Evolutionary conservation across 2,797 vertebrate genomes (phyloP).

Genomic region (Numenius phaeopus): DNA sequence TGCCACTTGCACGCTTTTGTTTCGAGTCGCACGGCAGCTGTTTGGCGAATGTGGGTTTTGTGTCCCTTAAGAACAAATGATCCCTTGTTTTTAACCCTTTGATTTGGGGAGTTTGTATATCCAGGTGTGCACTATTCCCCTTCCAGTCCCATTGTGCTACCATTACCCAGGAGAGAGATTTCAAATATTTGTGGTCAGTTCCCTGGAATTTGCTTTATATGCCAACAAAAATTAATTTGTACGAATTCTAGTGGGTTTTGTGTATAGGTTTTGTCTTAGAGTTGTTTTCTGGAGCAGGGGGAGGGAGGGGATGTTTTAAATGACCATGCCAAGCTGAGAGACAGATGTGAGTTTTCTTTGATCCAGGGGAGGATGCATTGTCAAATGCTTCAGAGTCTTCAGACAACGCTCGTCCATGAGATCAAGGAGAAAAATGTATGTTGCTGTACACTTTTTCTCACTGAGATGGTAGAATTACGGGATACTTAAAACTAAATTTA

Average conservation of each 20-base stretch:
- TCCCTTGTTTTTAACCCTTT: conserved; percentile 74
- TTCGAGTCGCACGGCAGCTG: background rate
- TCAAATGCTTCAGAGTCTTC: conserved; percentile 55
- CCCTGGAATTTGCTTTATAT: conserved; percentile 42
- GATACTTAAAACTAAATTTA: conserved; percentile 69
- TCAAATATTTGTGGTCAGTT: conserved; percentile 46
- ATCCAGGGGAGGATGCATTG: conserved; percentile 45
- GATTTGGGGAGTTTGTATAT: conserved; percentile 44
- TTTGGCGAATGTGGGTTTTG: conserved; percentile 25
- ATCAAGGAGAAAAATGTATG: conserved; percentile 47
- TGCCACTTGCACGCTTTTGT: conserved; percentile 16
- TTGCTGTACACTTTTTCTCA: conserved; percentile 60
- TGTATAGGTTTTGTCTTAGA: conserved; percentile 9
- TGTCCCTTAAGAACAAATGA: conserved; percentile 44
- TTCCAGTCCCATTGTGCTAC: conserved; percentile 38
- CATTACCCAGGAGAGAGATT: conserved; percentile 39
- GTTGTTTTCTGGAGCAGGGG: background rate
- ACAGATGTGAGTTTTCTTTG: conserved; percentile 68
- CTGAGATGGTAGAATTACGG: conserved; percentile 68
- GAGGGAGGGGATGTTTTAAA: conserved; percentile 31
- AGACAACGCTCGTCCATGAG: conserved; percentile 42
- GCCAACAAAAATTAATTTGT: conserved; percentile 46
- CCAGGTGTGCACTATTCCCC: conserved; percentile 54
- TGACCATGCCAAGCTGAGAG: conserved; percentile 48
- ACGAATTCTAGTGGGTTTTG: background rate